Percentiles rank a stretch among this genome's conserved stretches.
Conservation (phyloP, 2,113 vertebrate species). For the Parus major region DNA sequence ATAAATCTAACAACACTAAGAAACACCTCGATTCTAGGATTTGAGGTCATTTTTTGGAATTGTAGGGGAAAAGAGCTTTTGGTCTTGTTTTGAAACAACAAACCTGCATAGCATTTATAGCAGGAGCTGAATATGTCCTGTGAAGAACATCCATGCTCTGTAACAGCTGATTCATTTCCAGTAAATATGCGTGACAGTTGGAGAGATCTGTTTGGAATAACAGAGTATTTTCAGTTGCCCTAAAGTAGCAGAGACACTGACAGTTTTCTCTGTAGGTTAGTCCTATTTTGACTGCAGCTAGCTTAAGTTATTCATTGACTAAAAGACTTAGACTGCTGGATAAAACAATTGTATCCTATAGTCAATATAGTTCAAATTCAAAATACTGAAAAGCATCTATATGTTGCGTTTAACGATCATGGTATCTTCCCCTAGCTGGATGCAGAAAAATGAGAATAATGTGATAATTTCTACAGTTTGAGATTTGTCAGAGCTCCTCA, state of each 20-base stretch:
- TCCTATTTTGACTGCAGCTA: background rate
- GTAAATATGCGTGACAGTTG: conserved; percentile 86
- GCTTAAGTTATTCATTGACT: background rate
- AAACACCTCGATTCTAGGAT: background rate
- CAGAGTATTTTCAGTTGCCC: conserved; percentile 12
- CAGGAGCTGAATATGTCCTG: conserved; percentile 92
- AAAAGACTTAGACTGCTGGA: background rate
- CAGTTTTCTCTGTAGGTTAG: background rate
- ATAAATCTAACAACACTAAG: background rate
- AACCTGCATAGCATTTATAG: conserved; percentile 95
- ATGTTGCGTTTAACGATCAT: background rate
- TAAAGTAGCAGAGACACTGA: background rate
- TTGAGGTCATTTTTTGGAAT: background rate
- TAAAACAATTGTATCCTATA: background rate
- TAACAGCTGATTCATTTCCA: conserved; percentile 92
- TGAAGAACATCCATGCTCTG: conserved; percentile 97
- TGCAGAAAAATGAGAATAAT: background rate
- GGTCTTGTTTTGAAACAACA: conserved; percentile 9
- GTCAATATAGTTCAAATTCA: background rate
- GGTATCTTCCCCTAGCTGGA: background rate
- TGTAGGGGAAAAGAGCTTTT: background rate
- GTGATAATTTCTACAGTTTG: background rate
- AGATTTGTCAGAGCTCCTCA: background rate
- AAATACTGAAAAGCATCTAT: background rate
- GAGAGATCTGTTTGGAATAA: conserved; percentile 82